phyloP scores from a whole-genome alignment of 2,797 vertebrate species.

The Champsocephalus gunnari region DNA sequence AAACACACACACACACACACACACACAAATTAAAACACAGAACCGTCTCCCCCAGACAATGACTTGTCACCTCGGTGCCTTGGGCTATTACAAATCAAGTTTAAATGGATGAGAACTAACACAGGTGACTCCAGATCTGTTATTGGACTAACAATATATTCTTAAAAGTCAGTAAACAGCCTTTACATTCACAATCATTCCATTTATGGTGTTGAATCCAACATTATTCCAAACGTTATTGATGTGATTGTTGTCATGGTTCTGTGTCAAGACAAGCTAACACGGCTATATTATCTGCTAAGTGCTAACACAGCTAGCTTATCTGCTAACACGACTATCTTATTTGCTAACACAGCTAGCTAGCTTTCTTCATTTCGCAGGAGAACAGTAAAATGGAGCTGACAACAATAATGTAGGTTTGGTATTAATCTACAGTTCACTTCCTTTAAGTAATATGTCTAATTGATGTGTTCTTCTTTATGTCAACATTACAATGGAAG shows the following conservation, averaged over 20 bases:
- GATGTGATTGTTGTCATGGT: background rate
- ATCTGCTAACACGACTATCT: too few relatives aligned
- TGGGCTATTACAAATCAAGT: too few relatives aligned
- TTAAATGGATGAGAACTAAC: too few relatives aligned
- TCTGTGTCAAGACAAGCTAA: too few relatives aligned
- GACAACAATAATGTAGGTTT: background rate
- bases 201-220: background rate
- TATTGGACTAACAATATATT: background rate
- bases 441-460: too few relatives aligned
- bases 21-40: background rate
- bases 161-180: background rate
- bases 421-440: too few relatives aligned
- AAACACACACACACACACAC: background rate
- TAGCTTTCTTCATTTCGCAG: background rate
- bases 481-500: background rate
- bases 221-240: background rate
- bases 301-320: too few relatives aligned
- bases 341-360: too few relatives aligned
- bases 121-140: background rate
- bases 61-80: conserved; percentile 21
- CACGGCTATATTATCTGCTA: too few relatives aligned
- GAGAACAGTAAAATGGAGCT: background rate
- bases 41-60: background rate
- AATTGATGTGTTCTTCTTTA: too few relatives aligned
- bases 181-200: background rate